phyloP scores from a whole-genome alignment of 2,888 invertebrate species.

The Melitaea athalia region DNA sequence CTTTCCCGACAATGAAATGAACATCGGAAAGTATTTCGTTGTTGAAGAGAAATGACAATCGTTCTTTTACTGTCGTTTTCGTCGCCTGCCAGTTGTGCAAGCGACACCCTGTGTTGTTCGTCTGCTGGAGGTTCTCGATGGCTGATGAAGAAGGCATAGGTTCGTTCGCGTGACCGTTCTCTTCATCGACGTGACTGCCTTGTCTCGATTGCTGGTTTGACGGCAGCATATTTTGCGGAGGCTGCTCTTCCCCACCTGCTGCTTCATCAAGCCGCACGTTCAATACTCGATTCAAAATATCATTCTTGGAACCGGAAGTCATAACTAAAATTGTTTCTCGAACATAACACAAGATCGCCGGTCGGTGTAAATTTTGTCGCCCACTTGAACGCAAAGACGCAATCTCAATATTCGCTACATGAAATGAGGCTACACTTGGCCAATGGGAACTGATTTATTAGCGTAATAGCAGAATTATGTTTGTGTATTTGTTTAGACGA shows the following conservation, averaged over 20 bases:
- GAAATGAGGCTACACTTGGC: constrained; percentile 10
- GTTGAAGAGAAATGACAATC: constrained; percentile 84
- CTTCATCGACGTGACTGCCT: constrained; percentile 61
- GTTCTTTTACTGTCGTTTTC: constrained; percentile 88
- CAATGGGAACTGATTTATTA: constrained; percentile 20
- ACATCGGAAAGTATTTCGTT: constrained; percentile 85
- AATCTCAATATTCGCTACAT: constrained; percentile 10
- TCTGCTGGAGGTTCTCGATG: constrained; percentile 69
- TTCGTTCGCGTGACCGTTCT: constrained; percentile 57
- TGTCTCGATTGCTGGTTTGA: constrained; percentile 72
- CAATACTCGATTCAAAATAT: constrained; percentile 67
- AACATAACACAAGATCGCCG: constrained; percentile 57
- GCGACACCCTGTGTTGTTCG: constrained; percentile 72
- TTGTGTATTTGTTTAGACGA: constrained; percentile 27
- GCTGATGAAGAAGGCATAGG: constrained; percentile 58
- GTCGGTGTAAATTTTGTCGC: constrained; percentile 20
- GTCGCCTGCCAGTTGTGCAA: constrained; percentile 88
- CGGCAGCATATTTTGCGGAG: constrained; percentile 80
- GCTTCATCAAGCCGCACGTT: constrained; percentile 67
- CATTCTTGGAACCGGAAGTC: constrained; percentile 75
- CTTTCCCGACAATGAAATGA: constrained; percentile 89
- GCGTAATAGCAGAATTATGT: constrained; percentile 19
- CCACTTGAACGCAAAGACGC: constrained; percentile 6
- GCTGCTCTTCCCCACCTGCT: constrained; percentile 63
- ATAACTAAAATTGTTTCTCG: constrained; percentile 48